Percentiles rank a stretch among this genome's conserved stretches.
Evolutionary conservation across 2,113 vertebrate species (phyloP).

Genomic region (Hoplias malabaricus): DNA sequence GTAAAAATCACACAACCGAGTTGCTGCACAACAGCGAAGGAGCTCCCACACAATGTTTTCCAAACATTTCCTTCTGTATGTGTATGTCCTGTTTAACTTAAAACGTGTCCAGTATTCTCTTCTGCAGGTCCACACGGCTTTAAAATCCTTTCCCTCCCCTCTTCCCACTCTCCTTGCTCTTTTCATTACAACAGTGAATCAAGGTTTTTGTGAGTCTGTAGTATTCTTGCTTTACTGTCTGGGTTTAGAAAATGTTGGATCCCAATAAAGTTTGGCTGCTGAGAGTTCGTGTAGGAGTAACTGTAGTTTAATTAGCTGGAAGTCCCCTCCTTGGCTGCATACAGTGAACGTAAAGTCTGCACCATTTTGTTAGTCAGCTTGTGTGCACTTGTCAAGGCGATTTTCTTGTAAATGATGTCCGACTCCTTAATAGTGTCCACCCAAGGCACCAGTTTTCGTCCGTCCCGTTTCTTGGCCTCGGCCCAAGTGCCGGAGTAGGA

Average conservation of each 20-base stretch:
- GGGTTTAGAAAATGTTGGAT: conserved; percentile 53
- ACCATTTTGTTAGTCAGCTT: conserved; percentile 99
- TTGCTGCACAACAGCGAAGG: conserved; percentile 99
- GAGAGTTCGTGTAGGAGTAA: conserved; percentile 47
- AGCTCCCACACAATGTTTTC: conserved; percentile 97
- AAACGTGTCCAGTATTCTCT: conserved; percentile 50
- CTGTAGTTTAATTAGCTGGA: conserved; percentile 86
- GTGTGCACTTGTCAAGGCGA: conserved; percentile 98
- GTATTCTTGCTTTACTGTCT: conserved; percentile 31
- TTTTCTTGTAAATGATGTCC: conserved; percentile 99
- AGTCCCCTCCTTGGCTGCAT: conserved; percentile 97
- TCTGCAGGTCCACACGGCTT: conserved; percentile 42
- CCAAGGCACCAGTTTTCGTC: conserved; percentile 99
- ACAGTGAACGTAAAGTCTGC: conserved; percentile 97
- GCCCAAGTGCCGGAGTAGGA: conserved; percentile 99
- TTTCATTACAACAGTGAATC: neutral
- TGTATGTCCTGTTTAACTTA: conserved; percentile 58
- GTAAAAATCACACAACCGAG: conserved; percentile 98
- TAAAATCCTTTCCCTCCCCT: conserved; percentile 23
- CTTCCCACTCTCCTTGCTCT: neutral
- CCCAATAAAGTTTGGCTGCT: conserved; percentile 54
- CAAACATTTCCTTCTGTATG: conserved; percentile 81
- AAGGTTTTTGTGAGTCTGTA: conserved; percentile 34
- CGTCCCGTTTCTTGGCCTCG: conserved; percentile 97
- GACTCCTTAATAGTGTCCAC: conserved; percentile 99